A percentile compares a stretch with the other conserved stretches of the same genome.
Conservation (phyloP, 2,113 vertebrate species). For the Perognathus longimembris region DNA sequence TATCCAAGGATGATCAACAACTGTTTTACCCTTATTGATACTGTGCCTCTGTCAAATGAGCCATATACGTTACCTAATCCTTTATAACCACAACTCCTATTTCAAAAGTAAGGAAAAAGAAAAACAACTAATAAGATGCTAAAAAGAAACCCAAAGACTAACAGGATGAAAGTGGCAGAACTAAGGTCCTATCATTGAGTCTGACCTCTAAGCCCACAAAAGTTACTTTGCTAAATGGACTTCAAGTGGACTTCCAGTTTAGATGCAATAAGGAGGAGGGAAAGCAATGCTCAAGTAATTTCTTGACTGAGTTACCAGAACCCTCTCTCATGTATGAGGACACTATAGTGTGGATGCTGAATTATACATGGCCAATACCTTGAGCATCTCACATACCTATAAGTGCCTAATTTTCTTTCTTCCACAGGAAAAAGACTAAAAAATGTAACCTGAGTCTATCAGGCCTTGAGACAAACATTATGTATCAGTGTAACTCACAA, state of each 20-base stretch:
- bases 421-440: neutral
- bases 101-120: slow-evolving; percentile 19
- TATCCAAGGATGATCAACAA: neutral
- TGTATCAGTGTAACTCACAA: neutral
- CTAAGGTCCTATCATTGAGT: neutral
- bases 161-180: neutral
- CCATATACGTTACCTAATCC: neutral
- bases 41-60: neutral
- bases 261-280: neutral
- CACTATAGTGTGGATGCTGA: neutral
- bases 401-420: neutral
- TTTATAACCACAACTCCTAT: neutral
- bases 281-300: neutral
- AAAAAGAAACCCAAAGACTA: neutral
- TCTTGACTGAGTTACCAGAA: slow-evolving; percentile 1
- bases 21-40: neutral
- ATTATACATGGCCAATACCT: neutral
- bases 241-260: neutral
- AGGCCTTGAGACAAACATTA: neutral
- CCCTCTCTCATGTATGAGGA: neutral
- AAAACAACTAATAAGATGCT: neutral
- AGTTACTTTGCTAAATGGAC: neutral
- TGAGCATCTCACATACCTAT: neutral
- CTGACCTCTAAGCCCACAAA: neutral
- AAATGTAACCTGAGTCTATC: neutral